Evolutionary conservation across 2,113 vertebrate species (phyloP), one percentile per base, ranked within the genome.

Genomic region (Oreotrochilus melanogaster): DNA sequence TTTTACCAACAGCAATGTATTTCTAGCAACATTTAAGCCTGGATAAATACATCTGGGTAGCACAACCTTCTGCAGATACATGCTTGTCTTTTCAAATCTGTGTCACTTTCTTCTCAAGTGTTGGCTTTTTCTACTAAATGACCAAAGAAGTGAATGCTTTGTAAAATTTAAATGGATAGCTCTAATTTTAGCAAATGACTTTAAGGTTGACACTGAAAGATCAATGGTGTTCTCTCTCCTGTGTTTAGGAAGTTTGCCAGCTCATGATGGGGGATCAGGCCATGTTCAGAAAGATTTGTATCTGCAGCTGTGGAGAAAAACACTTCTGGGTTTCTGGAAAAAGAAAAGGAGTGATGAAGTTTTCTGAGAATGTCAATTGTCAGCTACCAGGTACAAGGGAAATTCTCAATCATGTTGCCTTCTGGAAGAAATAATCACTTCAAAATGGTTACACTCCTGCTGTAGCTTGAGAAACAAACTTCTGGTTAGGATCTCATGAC

Each of bases 161-260:
- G 48, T 53, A 87, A 78, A 95, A 89, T 53, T 67, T 60, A 85
- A 86, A 75, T 2, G 12, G 51, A 66, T 60, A 66, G n/a, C 57
- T 92, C 57, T 92, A 45, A 78, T 84, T 93, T 93, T 89, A 81
- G 83, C 33, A 89, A 85, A 81, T 8, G 8, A 50, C 53, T 93
- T 81, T 50, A 57, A 60, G 8, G 39, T 10, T 72, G 57, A 28
- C 25, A n/a, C 18, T 67, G 76, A 71, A 72, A 75, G 39, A 78
- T 78, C 22, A 14, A 56, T 37, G 61, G 24, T 64, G 1, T 7
- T 62, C 43, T 56, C 60, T 60, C 54, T 71, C 22, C 50, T 16
- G 7, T 39, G 21, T 30, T 90, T 67, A 72, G 70, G 80, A 81
- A 80, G 95, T 70, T 28, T 66, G 73, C 48, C 73, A 89, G 42